These are phyloP conservation scores for Bos taurus DNA, from an alignment of 2,113 vertebrate species.

Conservation along the genomic window ARS-UCD2.0 NC_037352.1:14843501-14844000, in stretches of 20 bases:
- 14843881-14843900: constrained; percentile 60
- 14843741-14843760: constrained; percentile 52
- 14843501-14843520: constrained; percentile 1
- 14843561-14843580: constrained; percentile 3
- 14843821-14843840: constrained; percentile 42
- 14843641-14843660: not conserved
- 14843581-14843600: constrained; percentile 37
- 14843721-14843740: constrained; percentile 20
- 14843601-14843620: constrained; percentile 32
- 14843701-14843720: constrained; percentile 45
- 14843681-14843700: constrained; percentile 50
- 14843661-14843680: constrained; percentile 25
- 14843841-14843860: constrained; percentile 50
- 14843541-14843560: constrained; percentile 21
- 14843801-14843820: constrained; percentile 52
- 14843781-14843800: constrained; percentile 64
- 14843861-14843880: constrained; percentile 39
- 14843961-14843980: not conserved
- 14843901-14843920: constrained; percentile 58
- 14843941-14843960: not conserved
- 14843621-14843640: not conserved
- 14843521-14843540: not conserved
- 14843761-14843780: constrained; percentile 61
- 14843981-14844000: not conserved
- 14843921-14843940: constrained; percentile 49